Base-by-base conservation (phyloP, 2,888 invertebrate species). In the Drosophila ezoana region DNA sequence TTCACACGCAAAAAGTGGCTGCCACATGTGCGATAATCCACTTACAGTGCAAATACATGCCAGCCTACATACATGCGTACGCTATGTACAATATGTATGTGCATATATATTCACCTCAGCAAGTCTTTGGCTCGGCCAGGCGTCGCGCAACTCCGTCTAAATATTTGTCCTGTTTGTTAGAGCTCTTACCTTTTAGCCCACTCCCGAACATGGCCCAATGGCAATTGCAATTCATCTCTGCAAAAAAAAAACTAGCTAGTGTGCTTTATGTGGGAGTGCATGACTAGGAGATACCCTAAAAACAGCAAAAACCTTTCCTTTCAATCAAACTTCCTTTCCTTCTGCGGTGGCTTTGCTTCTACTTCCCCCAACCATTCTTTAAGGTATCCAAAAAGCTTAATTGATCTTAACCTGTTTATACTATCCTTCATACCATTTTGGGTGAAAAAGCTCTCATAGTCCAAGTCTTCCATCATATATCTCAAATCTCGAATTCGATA, bases 11-110 rank as follows among this genome's bases (percentile, higher is more conserved):
- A 67, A 80, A 69, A 69, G 72, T 74, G 75, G 61, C 75, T 73
- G 74, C 41, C 69, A 16, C 64, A 54, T 77, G 68, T 75, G 78
- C 75, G 73, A 77, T 75, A 75, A 75, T 77, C 75, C 73, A 67
- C 77, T 65, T 66, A 60, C 49, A 57, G 52, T 66, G 51, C 69
- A 52, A 32, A 47, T 53, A 48, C 45, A 64, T 43, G 33, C 41
- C 28, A 41, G 10, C 40, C 18, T n/a, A 32, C 18, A 32, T 18
- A 56, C 14, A 23, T 35, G 11, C 53, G 52, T 38, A 53, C 57
- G 49, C 10, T 35, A 35, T 62, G 32, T 18, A 51, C 3, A 40
- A 44, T 16, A 33, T 48, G 32, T 11, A 4, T n/a, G 16, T 10
- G 6, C 10, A n/a, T 16, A 51, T 16, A 51, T 13, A 51, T 37